These are phyloP conservation scores for Anthoscopus minutus DNA, from an alignment of 2,113 vertebrate species.

Conservation along the genomic window DNA sequence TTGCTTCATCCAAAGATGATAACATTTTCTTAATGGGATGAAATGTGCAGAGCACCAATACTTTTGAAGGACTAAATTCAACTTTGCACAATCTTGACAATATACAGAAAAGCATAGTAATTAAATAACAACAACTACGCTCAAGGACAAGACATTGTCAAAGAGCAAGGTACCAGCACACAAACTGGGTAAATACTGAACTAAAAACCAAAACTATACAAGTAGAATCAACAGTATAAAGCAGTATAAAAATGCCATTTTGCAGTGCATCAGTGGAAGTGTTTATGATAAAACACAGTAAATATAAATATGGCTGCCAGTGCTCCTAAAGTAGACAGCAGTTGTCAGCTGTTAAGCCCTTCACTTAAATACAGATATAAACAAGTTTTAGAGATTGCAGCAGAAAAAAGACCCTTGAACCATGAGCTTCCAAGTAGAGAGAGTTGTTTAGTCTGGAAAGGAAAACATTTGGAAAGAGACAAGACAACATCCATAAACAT, in stretches of 20 bases:
- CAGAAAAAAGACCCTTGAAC: neutral
- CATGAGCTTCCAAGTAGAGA: neutral
- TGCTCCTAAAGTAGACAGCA: neutral
- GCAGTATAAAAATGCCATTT: neutral
- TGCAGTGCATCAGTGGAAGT: neutral
- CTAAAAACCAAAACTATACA: neutral
- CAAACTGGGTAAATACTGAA: neutral
- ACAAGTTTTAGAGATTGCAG: neutral
- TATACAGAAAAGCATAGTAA: neutral
- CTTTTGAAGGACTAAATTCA: neutral
- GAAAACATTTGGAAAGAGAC: neutral
- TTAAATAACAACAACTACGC: neutral
- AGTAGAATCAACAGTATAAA: neutral
- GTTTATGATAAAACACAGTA: neutral
- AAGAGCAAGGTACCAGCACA: neutral
- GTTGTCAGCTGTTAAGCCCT: neutral
- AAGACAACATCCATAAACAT: neutral
- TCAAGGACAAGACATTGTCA: neutral
- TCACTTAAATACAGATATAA: neutral
- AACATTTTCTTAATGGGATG: neutral
- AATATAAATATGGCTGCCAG: neutral
- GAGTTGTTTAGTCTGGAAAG: constrained; percentile 26
- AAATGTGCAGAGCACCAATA: neutral
- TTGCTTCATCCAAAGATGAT: neutral
- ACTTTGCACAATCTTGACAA: neutral